Base-by-base conservation (phyloP, 1,140 invertebrate species). In the Drosophila tani region DNA sequence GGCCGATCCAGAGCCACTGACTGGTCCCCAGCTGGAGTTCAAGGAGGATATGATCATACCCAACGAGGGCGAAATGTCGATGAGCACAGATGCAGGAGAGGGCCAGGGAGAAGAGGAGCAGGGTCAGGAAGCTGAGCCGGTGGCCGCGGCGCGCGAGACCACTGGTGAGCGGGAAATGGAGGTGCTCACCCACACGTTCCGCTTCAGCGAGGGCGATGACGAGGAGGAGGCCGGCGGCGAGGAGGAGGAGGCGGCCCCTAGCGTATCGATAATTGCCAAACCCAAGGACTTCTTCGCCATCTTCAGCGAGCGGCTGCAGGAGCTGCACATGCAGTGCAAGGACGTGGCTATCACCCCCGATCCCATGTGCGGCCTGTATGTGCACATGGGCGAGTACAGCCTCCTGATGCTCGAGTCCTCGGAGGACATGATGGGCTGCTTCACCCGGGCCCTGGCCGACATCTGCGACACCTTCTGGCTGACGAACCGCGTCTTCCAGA, bases 371-470 rank as follows among this genome's bases (percentile, higher is more conserved):
- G 91, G 91, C 0, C 14, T 91, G 0, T 77, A 80, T 12, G 7
- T 92, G 9, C 81, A 77, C 17, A 92, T 92, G 91, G 91, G 81
- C 8, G 82, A 91, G 0, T 91, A 91, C 35, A 80, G 79, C 0
- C 55, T 91, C 55, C 41, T 92, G 29, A 80, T 92, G 84, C 65
- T 92, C 32, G 91, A 92, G 56, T 56, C 82, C 35, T 68, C 73
- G 5, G 91, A 92, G 53, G 91, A 92, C n/a, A 84, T 90, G 77
- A 73, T 92, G 29, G 82, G 82, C 2, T 66, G 68, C 32, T 90
- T 87, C n/a, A 91, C 78, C n/a, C 8, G 21, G 2, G 53, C 77
- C 7, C 46, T 92, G 17, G 17, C 76, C 2, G 27, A 27, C 1
- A 40, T 27, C 45, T 12, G 69, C n/a, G 17, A 55, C 5, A 49